Evolutionary conservation across 2,113 vertebrate genomes (phyloP).

Genomic region (Symphodus melops): DNA sequence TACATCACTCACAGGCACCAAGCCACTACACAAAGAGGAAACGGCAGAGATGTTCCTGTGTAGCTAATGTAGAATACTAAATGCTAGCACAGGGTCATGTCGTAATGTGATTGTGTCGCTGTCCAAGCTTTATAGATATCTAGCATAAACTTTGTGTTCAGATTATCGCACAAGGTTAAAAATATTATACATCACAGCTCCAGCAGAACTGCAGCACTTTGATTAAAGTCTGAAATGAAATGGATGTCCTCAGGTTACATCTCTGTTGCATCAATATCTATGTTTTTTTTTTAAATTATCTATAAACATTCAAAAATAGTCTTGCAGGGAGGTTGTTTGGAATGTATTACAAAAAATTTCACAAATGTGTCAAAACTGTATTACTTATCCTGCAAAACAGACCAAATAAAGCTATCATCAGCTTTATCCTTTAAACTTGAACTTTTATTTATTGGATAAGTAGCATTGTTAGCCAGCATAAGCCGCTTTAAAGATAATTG

Average conservation of each 20-base stretch:
- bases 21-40: background rate
- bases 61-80: background rate
- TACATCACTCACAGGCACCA: constrained; percentile 64
- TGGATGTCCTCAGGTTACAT: too few relatives aligned
- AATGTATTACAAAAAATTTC: too few relatives aligned
- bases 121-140: background rate
- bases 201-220: too few relatives aligned
- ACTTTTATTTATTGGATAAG: background rate
- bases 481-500: background rate
- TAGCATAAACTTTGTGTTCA: background rate
- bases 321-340: too few relatives aligned
- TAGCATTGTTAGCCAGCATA: background rate
- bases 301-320: too few relatives aligned
- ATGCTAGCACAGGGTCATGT: background rate
- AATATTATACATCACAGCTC: background rate
- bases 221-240: too few relatives aligned
- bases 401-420: background rate
- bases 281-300: too few relatives aligned
- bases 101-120: background rate
- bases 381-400: background rate
- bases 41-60: background rate
- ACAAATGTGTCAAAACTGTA: too few relatives aligned
- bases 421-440: background rate
- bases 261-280: too few relatives aligned
- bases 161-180: constrained; percentile 1